Base-by-base conservation (phyloP, 2,888 invertebrate genomes). In the Phlogophora meticulosa region DNA sequence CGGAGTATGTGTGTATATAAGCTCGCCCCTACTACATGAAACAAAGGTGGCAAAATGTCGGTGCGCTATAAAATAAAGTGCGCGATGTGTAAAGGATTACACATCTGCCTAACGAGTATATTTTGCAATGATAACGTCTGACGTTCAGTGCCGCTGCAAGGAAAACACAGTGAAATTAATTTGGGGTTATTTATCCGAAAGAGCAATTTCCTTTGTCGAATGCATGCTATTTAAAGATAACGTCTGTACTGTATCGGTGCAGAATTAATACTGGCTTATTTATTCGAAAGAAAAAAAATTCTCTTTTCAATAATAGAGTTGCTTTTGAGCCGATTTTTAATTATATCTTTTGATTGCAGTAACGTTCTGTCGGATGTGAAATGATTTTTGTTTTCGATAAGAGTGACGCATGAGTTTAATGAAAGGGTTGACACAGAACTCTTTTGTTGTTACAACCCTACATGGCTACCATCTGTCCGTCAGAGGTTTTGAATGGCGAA, bases 321-420 rank as follows among this genome's bases (percentile, higher is more conserved):
- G 3, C 20, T 28, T n/a, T 48, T 43, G 34, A 17, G 36, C 36
- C 17, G 17, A 13, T 51, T 57, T 59, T 55, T 51, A 58, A 65
- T 72, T 59, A 75, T 59, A 75, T 55, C 53, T 68, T 65, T 36
- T 46, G 65, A 22, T 13, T 56, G 51, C 40, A 52, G 32, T 48
- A 42, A 36, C 22, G 40, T 43, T 55, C 38, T 7, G 17, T 20
- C 15, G 68, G 75, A 55, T n/a, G 7, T 56, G 17, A 40, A 55
- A 43, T 42, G 17, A 51, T 56, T 67, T 72, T n/a, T n/a, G n/a
- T n/a, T n/a, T 73, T 74, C 55, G 58, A 74, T 66, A 67, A 55
- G 49, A 58, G 48, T 22, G 7, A 51, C 34, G 28, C 28, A 28
- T 28, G 28, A 4, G 4, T 4, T 2, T 28, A 28, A 28, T 28